Percentiles rank a stretch among this genome's conserved stretches.
These are phyloP conservation scores for Mastigias papua DNA, from an alignment of 30 jellyfish, hydroid and myxozoan species.

Conservation along the genomic window DNA sequence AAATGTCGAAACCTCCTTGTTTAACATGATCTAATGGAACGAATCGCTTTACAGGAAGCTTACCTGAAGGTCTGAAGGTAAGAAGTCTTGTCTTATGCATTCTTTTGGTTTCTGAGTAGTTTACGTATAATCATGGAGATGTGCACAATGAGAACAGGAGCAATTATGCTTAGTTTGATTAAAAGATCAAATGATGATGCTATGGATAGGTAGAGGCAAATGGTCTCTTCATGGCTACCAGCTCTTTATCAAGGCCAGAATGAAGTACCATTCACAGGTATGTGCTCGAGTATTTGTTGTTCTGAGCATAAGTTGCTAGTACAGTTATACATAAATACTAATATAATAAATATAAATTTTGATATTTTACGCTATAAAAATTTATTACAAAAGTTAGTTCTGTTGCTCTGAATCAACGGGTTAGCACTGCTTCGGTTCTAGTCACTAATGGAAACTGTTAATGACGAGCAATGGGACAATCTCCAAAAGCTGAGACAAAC, in stretches of 20 bases:
- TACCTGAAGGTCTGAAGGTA: too few species aligned
- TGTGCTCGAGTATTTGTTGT: not conserved
- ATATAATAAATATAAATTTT: constrained; percentile 48
- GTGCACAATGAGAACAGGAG: not conserved
- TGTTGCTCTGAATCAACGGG: not conserved
- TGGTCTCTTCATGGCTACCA: not conserved
- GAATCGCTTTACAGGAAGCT: too few species aligned
- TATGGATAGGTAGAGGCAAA: too few species aligned
- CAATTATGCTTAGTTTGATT: not conserved
- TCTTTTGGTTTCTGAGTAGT: not conserved
- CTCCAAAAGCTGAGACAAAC: too few species aligned
- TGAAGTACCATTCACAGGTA: not conserved
- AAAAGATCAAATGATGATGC: not conserved
- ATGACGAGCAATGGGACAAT: not conserved
- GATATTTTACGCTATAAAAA: constrained; percentile 17
- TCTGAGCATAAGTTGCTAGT: not conserved
- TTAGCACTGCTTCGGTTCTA: not conserved
- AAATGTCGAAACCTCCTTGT: too few species aligned
- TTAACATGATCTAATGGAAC: too few species aligned
- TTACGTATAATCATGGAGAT: not conserved
- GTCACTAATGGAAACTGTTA: not conserved
- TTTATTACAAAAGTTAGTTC: constrained; percentile 13
- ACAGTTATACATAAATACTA: constrained; percentile 29
- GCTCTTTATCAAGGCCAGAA: not conserved
- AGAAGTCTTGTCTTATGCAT: too few species aligned